Conservation (phyloP, 2,888 invertebrate species). For the Tachina fera region DNA sequence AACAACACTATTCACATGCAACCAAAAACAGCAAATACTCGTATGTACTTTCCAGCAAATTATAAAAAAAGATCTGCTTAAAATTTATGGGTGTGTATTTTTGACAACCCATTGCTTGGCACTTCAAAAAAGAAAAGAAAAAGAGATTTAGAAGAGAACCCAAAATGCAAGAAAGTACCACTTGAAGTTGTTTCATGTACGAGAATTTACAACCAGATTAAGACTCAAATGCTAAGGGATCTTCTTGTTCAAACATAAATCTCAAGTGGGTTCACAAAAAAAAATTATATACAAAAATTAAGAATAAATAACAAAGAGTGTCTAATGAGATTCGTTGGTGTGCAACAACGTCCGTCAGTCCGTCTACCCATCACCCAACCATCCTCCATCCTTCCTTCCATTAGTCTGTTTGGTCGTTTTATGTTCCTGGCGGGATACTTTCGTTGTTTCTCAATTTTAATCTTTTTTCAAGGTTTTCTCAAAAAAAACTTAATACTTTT, state of each 20-base stretch:
- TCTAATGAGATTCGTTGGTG: conserved; percentile 46
- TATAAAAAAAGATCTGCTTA: not conserved
- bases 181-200: conserved; percentile 44
- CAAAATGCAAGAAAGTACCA: conserved; percentile 32
- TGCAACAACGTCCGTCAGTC: conserved; percentile 1
- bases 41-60: not conserved
- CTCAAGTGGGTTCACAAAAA: conserved; percentile 52
- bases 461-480: conserved; percentile 65
- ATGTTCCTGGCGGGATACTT: conserved; percentile 64
- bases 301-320: conserved; percentile 8
- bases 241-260: conserved; percentile 26
- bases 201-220: conserved; percentile 41
- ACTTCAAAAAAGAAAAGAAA: conserved; percentile 29
- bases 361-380: not conserved
- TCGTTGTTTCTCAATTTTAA: conserved; percentile 43
- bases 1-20: conserved; percentile 1
- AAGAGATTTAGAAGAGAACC: conserved; percentile 16
- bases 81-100: conserved; percentile 50
- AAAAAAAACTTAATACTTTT: not conserved
- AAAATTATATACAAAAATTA: not conserved
- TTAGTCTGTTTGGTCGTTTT: not conserved
- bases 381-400: not conserved
- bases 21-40: not conserved
- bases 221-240: conserved; percentile 12
- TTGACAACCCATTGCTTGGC: conserved; percentile 49